Conservation (phyloP, 2,797 vertebrate species). For the Nothura maculosa region DNA sequence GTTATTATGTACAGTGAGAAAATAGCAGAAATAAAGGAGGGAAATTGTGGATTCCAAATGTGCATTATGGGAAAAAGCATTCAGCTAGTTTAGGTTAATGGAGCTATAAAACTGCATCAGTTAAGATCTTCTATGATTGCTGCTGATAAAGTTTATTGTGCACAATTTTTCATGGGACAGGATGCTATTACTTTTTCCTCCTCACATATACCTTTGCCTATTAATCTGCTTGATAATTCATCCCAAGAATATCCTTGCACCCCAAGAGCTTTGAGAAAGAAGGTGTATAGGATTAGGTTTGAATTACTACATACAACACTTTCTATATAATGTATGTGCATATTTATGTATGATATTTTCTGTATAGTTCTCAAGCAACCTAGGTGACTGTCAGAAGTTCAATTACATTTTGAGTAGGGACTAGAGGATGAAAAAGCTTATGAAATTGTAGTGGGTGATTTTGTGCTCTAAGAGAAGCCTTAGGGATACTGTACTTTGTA, state of each 20-base stretch:
- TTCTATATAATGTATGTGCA: neutral
- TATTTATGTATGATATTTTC: neutral
- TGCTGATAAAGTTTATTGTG: neutral
- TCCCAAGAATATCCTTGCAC: neutral
- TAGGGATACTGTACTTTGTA: rapidly evolving
- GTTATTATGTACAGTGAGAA: neutral
- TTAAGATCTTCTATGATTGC: neutral
- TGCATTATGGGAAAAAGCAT: neutral
- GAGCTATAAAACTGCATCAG: neutral
- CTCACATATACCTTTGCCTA: neutral
- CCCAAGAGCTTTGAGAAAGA: neutral
- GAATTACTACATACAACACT: neutral
- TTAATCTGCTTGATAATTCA: neutral
- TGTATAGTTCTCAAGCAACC: neutral
- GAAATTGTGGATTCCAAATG: neutral
- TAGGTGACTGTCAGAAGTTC: neutral
- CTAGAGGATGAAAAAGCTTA: neutral
- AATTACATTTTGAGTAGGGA: neutral
- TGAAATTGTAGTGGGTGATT: neutral
- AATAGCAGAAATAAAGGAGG: neutral
- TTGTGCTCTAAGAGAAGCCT: neutral
- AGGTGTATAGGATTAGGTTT: neutral
- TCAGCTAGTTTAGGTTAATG: neutral
- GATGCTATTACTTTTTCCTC: neutral
- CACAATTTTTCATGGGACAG: neutral